phyloP scores from a whole-genome alignment of 2,797 vertebrate genomes.

The Pogoniulus pusillus region DNA sequence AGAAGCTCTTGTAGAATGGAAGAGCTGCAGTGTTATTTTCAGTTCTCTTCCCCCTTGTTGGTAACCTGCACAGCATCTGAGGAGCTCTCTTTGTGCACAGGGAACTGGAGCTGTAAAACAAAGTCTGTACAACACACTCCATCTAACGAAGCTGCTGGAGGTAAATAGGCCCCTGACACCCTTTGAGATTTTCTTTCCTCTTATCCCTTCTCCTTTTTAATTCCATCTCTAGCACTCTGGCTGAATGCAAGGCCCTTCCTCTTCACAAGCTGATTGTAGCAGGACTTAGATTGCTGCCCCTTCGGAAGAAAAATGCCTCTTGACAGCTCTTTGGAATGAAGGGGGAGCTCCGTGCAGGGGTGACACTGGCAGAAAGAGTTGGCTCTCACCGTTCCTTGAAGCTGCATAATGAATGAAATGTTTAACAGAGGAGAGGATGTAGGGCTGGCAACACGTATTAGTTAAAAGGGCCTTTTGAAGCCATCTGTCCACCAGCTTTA shows the following conservation, averaged over 20 bases:
- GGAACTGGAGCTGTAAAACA: background rate
- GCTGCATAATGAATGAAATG: constrained; percentile 64
- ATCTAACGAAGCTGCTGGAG: background rate
- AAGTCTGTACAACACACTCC: background rate
- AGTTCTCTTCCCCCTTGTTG: background rate
- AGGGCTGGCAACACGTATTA: constrained; percentile 64
- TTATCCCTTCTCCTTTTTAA: constrained; percentile 20
- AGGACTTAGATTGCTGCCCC: constrained; percentile 26
- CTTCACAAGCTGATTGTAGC: constrained; percentile 41
- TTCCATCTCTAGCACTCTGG: background rate
- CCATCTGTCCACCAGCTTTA: constrained; percentile 65
- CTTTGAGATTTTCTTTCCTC: constrained; percentile 16
- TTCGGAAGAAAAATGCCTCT: constrained; percentile 61
- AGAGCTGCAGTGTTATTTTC: constrained; percentile 1
- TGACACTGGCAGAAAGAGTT: constrained; percentile 57
- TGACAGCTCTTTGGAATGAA: constrained; percentile 65
- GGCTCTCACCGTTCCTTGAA: constrained; percentile 27
- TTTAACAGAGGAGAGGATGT: constrained; percentile 65
- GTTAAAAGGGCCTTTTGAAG: constrained; percentile 65
- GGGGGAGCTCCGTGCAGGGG: constrained; percentile 35
- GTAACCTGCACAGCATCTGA: background rate
- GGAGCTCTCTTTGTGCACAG: background rate
- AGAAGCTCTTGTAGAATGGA: background rate
- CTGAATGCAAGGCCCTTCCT: constrained; percentile 46
- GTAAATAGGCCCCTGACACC: background rate